Evolutionary conservation across 1,140 invertebrate species (phyloP).

Genomic region (Marisa cornuarietis): DNA sequence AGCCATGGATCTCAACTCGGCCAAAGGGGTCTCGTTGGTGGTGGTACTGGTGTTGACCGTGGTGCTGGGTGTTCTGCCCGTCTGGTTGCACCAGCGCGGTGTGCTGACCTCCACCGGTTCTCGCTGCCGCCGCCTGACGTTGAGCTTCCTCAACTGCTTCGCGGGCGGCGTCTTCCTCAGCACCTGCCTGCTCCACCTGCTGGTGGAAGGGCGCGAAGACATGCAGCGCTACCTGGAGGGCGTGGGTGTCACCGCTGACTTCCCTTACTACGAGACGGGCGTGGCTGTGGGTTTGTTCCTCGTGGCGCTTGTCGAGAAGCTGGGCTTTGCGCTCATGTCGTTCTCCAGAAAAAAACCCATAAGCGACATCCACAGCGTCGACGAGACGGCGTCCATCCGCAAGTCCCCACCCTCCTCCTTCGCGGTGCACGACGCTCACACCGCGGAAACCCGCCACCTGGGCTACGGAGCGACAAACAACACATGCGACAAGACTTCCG

Average conservation of each 20-base stretch:
- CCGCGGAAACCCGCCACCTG: not conserved
- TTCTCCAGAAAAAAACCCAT: not conserved
- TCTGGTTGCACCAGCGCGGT: constrained; percentile 25
- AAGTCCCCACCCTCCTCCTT: not conserved
- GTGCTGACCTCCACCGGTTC: not conserved
- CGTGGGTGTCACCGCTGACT: constrained; percentile 21
- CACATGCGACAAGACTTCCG: too few species aligned
- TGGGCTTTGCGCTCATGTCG: constrained; percentile 56
- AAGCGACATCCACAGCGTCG: not conserved
- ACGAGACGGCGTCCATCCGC: not conserved
- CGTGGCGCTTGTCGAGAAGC: constrained; percentile 70
- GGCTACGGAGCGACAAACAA: too few species aligned
- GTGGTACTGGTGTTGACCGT: constrained; percentile 33
- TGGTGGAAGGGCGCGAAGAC: constrained; percentile 67
- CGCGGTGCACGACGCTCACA: not conserved
- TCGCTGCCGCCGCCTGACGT: constrained; percentile 10
- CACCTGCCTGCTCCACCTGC: constrained; percentile 69
- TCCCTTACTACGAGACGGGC: constrained; percentile 43
- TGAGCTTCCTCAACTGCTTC: constrained; percentile 63
- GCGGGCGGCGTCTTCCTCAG: constrained; percentile 71
- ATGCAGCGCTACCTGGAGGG: constrained; percentile 40
- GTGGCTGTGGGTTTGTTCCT: constrained; percentile 70
- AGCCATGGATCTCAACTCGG: constrained; percentile 15
- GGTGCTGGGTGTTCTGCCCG: constrained; percentile 28
- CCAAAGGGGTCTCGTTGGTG: constrained; percentile 31